Evolutionary conservation across 2,113 vertebrate species (phyloP), one percentile per base, ranked within the genome.

Genomic region (Micromys minutus): DNA sequence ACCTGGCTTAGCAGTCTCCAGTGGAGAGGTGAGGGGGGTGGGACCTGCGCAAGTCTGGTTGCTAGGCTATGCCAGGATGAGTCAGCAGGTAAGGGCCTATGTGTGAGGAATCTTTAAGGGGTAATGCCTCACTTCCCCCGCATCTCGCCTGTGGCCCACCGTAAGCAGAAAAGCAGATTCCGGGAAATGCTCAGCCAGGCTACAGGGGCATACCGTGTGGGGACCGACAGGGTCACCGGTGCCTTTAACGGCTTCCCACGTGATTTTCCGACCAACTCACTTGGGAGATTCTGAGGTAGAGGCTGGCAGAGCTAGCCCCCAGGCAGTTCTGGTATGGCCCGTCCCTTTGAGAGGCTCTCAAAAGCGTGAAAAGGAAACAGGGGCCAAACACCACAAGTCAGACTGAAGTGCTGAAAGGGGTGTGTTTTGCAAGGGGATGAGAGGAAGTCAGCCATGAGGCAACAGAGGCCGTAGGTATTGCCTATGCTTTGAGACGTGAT

Each of bases 401-500:
- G 6, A 26, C 67, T 24, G 15, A 47, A 94, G 57, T n/a, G 87
- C 59, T 31, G 87, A 89, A 86, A 45, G 31, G 36, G 69, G 59
- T n/a, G 36, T 90, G 36, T 90, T 95, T 90, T 52, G 94, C 76
- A 96, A 97, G 61, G 16, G 11, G 21, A 6, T 45, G 1, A 89
- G 89, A 91, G 93, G 95, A 96, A 94, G 89, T 89, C 1, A 59
- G 91, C 16, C 34, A n/a, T 96, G 91, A 93, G 86, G 95, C 94
- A 96, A 83, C 19, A 69, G 71, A 79, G 61, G 57, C 88, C 6
- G 1, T 3, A 42, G 26, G 31, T 47, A 11, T 55, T 36, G 39
- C 61, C 36, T 22, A 21, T 65, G 61, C 92, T 79, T 88, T 63
- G 85, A 93, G n/a, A 90, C 87, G n/a, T 69, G 39, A 21, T 52